Evolutionary conservation across 2,888 invertebrate genomes (phyloP), one percentile per base, ranked within the genome.

Genomic region (Clanis bilineata): DNA sequence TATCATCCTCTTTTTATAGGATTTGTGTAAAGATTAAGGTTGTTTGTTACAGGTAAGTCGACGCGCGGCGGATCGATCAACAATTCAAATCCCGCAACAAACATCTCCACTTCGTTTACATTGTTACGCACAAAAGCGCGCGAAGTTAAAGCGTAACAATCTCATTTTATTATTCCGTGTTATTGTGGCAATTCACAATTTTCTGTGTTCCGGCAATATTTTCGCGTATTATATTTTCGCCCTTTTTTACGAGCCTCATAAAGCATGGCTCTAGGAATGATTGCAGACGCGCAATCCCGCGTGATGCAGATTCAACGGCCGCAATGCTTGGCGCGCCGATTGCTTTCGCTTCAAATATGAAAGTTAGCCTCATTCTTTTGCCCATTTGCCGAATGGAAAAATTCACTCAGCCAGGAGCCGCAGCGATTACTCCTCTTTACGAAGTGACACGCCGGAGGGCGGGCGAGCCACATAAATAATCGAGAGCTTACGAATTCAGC

Each of bases 331-430:
- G 74, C 62, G 70, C 65, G 68, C 71, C 74, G 71, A 69, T 69
- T 51, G 71, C 70, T 70, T 78, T 74, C 72, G 67, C 74, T 77
- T 85, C 78, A 83, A 83, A 86, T 85, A 87, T 87, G 82, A 82
- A 83, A 83, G 81, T 75, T 76, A 69, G 71, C 76, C 81, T 86
- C 86, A 90, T 88, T 87, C 83, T 79, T 86, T 80, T 66, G 78
- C 76, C 82, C 82, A 83, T 89, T 89, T 87, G 81, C 82, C 79
- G 81, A 88, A 88, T 90, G 85, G 83, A 85, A 85, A 85, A 85
- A 86, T 83, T 88, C 88, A 86, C 85, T 88, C 84, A 82, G 79
- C 79, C 63, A 74, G 75, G 80, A 82, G 78, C 86, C 85, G 76
- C 83, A 84, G 83, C 86, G 86, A 88, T 90, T 87, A 90, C 85